Percentiles rank a stretch among this genome's conserved stretches.
These are phyloP conservation scores for Oreotrochilus melanogaster DNA, from an alignment of 2,113 vertebrate genomes.

Conservation along the genomic window DNA sequence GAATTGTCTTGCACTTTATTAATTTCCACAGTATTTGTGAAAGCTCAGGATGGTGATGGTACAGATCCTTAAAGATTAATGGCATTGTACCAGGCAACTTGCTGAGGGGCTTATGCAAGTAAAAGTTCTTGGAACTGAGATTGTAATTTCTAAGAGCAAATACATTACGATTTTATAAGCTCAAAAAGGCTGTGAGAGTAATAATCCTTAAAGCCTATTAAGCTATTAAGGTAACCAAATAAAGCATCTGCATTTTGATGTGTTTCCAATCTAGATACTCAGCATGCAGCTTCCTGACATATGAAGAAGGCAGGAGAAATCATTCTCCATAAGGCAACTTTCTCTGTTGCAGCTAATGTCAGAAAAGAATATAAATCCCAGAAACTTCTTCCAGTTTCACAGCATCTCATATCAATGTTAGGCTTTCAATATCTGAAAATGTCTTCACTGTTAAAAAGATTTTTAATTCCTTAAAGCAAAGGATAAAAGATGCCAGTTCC, in stretches of 20 bases:
- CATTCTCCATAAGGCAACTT: background rate
- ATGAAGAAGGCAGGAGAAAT: background rate
- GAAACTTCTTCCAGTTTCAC: background rate
- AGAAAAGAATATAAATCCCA: background rate
- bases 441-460: background rate
- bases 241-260: slow-evolving; percentile 67
- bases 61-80: background rate
- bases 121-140: slow-evolving; percentile 16
- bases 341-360: background rate
- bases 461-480: background rate
- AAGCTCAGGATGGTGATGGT: rapidly evolving
- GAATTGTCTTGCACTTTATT: background rate
- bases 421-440: background rate
- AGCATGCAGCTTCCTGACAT: background rate
- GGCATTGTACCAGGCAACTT: background rate
- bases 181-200: slow-evolving; percentile 60
- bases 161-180: slow-evolving; percentile 50
- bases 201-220: slow-evolving; percentile 69
- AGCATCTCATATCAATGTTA: background rate
- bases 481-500: background rate
- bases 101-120: background rate
- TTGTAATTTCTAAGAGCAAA: slow-evolving; percentile 45
- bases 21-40: background rate
- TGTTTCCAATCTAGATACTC: slow-evolving; percentile 26
- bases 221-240: slow-evolving; percentile 69